These are phyloP conservation scores for Xenentodon cancila DNA, from an alignment of 2,797 vertebrate genomes.

Conservation along the genomic window DNA sequence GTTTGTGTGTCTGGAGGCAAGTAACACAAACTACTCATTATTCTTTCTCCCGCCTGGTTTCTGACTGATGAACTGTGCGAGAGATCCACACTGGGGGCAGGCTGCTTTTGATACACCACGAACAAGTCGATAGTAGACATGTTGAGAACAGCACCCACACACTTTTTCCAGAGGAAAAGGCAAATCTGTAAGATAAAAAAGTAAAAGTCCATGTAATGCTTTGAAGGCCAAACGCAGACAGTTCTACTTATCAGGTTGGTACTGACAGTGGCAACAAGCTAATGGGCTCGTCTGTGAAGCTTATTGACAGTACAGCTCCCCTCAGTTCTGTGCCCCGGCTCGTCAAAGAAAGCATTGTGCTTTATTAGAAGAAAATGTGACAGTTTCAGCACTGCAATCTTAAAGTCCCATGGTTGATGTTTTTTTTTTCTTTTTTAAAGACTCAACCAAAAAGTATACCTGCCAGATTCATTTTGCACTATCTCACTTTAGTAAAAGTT, in stretches of 20 bases:
- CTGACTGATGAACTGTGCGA: constrained; percentile 51
- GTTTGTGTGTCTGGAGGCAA: constrained; percentile 41
- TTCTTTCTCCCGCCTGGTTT: constrained; percentile 59
- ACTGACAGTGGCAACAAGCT: constrained; percentile 67
- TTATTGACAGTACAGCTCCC: constrained; percentile 58
- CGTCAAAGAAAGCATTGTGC: constrained; percentile 55
- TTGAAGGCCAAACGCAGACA: constrained; percentile 65
- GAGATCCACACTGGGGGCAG: constrained; percentile 43
- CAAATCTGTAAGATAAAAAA: constrained; percentile 68
- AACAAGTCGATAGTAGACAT: constrained; percentile 57
- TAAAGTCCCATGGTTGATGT: constrained; percentile 36
- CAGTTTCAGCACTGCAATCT: constrained; percentile 45
- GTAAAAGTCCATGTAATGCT: constrained; percentile 46
- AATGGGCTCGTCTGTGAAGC: constrained; percentile 67
- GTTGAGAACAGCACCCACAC: constrained; percentile 45
- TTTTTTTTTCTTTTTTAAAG: constrained; percentile 35
- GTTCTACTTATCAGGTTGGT: constrained; percentile 55
- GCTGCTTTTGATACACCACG: constrained; percentile 52
- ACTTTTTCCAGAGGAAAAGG: constrained; percentile 50
- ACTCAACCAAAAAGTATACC: constrained; percentile 40
- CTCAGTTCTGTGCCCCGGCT: constrained; percentile 38
- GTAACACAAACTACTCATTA: constrained; percentile 64
- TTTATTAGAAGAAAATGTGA: constrained; percentile 65
- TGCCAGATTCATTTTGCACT: constrained; percentile 42
- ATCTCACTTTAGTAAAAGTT: constrained; percentile 9